Evolutionary conservation across 2,888 invertebrate genomes (phyloP).

Genomic region (Pelosia muscerda): DNA sequence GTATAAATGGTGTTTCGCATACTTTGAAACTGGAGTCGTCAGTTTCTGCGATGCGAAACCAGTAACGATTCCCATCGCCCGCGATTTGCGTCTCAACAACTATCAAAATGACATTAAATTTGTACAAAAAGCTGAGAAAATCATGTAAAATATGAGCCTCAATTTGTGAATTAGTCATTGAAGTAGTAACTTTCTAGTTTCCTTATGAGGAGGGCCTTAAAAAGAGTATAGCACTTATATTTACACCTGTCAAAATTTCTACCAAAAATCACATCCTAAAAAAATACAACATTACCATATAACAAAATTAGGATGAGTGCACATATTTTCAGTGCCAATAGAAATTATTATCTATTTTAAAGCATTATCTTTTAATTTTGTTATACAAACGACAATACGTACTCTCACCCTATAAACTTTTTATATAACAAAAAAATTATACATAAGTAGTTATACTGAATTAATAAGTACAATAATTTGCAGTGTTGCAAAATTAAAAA

Average conservation of each 20-base stretch:
- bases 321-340: slow-evolving; percentile 18
- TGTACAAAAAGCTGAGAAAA: too few species aligned
- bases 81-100: too few species aligned
- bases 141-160: too few species aligned
- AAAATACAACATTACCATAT: slow-evolving; percentile 38
- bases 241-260: slow-evolving; percentile 36
- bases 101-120: too few species aligned
- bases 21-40: too few species aligned
- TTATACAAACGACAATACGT: slow-evolving; percentile 22
- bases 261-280: slow-evolving; percentile 24
- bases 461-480: slow-evolving; percentile 53
- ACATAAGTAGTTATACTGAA: slow-evolving; percentile 3
- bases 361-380: slow-evolving; percentile 24
- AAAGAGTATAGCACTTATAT: slow-evolving; percentile 8
- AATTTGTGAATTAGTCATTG: too few species aligned
- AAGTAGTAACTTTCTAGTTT: too few species aligned
- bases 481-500: slow-evolving; percentile 26
- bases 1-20: too few species aligned
- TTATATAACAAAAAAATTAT: slow-evolving; percentile 38
- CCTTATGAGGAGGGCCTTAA: neutral
- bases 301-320: slow-evolving; percentile 26
- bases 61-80: too few species aligned
- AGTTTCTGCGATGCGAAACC: too few species aligned
- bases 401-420: slow-evolving; percentile 23
- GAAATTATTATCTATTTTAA: slow-evolving; percentile 32